phyloP scores from a whole-genome alignment of 2,113 vertebrate species.

The Sander lucioperca region DNA sequence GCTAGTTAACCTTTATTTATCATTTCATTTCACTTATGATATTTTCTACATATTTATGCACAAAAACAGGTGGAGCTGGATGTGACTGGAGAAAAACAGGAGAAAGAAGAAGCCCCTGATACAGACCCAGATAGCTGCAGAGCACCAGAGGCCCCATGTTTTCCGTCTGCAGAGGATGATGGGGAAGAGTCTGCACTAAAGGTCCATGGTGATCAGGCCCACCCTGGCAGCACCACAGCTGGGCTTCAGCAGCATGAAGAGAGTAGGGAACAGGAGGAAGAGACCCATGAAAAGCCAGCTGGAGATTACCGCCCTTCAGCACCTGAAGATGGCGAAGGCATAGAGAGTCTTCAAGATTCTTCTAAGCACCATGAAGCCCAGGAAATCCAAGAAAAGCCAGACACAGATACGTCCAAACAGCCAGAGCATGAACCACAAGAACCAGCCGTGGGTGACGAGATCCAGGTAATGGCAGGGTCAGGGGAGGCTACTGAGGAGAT shows the following conservation, averaged over 20 bases:
- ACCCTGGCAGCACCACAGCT: slow-evolving; percentile 11
- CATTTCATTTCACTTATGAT: slow-evolving; percentile 4
- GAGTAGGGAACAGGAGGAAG: slow-evolving; percentile 22
- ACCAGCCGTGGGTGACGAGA: slow-evolving; percentile 28
- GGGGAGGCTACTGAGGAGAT: slow-evolving; percentile 33
- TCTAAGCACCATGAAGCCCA: background rate
- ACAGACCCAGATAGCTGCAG: background rate
- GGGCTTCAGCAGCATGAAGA: slow-evolving; percentile 33
- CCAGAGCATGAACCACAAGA: slow-evolving; percentile 17
- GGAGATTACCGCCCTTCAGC: slow-evolving; percentile 39
- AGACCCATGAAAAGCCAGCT: slow-evolving; percentile 36
- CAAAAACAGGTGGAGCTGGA: slow-evolving; percentile 68
- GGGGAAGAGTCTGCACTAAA: slow-evolving; percentile 40
- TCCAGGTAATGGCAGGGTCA: slow-evolving; percentile 37
- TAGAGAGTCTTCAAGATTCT: slow-evolving; percentile 38
- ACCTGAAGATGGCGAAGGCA: slow-evolving; percentile 38
- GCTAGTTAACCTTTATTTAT: background rate
- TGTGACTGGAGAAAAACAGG: slow-evolving; percentile 10
- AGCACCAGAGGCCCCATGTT: slow-evolving; percentile 21
- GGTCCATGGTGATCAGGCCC: slow-evolving; percentile 30
- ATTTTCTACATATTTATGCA: slow-evolving; percentile 7
- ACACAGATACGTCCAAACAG: slow-evolving; percentile 12
- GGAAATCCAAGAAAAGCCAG: slow-evolving; percentile 38
- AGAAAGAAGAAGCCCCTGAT: slow-evolving; percentile 30
- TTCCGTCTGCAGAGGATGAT: slow-evolving; percentile 18